phyloP scores from a whole-genome alignment of 2,888 invertebrate species.

The Drosophila neotestacea region DNA sequence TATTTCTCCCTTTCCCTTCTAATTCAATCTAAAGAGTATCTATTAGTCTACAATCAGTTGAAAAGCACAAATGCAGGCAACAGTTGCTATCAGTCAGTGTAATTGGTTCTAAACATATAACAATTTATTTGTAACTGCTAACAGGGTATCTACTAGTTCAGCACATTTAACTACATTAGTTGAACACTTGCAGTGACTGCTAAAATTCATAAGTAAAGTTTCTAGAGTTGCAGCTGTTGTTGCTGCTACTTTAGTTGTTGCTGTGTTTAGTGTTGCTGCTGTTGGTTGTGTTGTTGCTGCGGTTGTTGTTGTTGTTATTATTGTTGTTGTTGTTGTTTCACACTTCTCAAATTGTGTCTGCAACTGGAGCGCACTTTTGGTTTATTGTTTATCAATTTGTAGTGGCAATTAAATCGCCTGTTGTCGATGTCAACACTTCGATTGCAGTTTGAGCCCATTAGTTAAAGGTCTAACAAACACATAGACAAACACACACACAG shows the following conservation, averaged over 20 bases:
- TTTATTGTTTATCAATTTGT: constrained; percentile 66
- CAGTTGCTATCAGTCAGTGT: too few species aligned
- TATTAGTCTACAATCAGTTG: too few species aligned
- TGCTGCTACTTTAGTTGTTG: background rate
- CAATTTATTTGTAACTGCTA: too few species aligned
- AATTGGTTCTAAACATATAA: too few species aligned
- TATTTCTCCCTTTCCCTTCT: too few species aligned
- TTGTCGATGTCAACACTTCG: constrained; percentile 8
- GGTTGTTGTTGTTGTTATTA: background rate
- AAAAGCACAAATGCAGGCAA: too few species aligned
- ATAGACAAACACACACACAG: constrained; percentile 5
- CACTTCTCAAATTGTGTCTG: constrained; percentile 24
- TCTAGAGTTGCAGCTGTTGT: background rate
- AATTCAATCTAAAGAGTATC: too few species aligned
- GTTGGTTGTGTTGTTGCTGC: background rate
- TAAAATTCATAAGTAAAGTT: too few species aligned
- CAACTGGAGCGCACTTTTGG: constrained; percentile 22
- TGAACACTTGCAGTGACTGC: background rate
- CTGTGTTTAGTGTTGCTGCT: background rate
- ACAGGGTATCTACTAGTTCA: too few species aligned
- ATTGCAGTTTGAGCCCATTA: constrained; percentile 20
- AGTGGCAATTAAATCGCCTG: constrained; percentile 40
- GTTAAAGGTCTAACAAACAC: constrained; percentile 1
- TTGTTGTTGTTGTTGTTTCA: background rate
- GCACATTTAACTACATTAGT: too few species aligned